Evolutionary conservation across 2,888 invertebrate species (phyloP).

Genomic region (Andrena minutula): DNA sequence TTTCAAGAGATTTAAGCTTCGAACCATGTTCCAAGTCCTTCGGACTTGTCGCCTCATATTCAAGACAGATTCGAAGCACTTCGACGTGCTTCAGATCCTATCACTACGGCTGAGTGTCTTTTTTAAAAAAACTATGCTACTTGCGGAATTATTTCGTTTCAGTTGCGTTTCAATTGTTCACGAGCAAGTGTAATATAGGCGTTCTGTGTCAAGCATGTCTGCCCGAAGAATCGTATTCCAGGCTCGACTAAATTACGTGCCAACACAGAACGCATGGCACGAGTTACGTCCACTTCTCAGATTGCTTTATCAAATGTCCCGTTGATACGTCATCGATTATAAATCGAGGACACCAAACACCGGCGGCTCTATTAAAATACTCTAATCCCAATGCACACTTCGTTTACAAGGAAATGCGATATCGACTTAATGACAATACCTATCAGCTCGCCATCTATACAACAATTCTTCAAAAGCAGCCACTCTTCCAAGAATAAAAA

Average conservation of each 20-base stretch:
- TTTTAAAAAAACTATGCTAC: no score
- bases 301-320: slow-evolving; percentile 48
- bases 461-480: no score
- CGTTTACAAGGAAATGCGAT: neutral
- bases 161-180: no score
- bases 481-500: no score
- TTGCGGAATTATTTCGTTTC: no score
- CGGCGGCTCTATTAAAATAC: neutral
- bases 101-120: no score
- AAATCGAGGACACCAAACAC: slow-evolving; percentile 11
- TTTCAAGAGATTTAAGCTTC: no score
- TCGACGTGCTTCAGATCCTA: no score
- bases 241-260: slow-evolving; percentile 6
- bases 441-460: no score
- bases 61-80: no score
- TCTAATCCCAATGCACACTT: neutral
- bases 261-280: slow-evolving; percentile 42
- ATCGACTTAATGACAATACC: neutral
- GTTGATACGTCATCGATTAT: slow-evolving; percentile 34
- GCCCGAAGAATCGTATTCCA: slow-evolving; percentile 29
- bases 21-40: no score
- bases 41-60: no score
- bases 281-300: slow-evolving; percentile 42
- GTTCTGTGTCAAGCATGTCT: neutral
- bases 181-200: neutral